Evolutionary conservation across 2,888 invertebrate genomes (phyloP).

Genomic region (Ophonus ardosiacus): DNA sequence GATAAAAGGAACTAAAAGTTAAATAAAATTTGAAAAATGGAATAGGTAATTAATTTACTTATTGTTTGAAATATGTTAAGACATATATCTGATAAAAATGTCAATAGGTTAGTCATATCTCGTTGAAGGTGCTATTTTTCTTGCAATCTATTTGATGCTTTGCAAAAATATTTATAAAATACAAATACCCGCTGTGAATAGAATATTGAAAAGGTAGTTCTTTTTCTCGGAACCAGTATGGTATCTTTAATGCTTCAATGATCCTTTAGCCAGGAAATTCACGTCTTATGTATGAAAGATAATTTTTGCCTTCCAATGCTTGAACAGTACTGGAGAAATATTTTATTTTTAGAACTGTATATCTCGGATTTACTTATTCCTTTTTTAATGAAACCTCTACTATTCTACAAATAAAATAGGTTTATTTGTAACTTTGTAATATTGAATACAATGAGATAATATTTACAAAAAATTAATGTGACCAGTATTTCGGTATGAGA

Average conservation of each 20-base stretch:
- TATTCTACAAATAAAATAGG: not conserved
- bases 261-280: conserved; percentile 2
- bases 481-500: too few relatives aligned
- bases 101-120: not conserved
- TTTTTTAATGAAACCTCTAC: not conserved
- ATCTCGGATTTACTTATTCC: not conserved
- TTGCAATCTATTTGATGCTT: not conserved
- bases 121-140: not conserved
- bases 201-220: conserved; percentile 2
- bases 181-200: not conserved
- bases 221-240: not conserved
- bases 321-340: not conserved
- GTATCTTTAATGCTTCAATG: conserved; percentile 24
- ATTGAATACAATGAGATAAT: too few relatives aligned
- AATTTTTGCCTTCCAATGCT: conserved; percentile 9
- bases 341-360: not conserved
- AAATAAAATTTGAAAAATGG: too few relatives aligned
- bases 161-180: not conserved
- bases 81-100: not conserved
- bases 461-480: too few relatives aligned
- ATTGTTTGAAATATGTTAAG: not conserved
- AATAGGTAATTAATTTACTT: not conserved
- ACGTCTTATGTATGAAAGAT: conserved; percentile 3
- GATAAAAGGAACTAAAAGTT: too few relatives aligned
- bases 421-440: too few relatives aligned